Conservation (phyloP, 2,113 vertebrate species). For the Varanus komodoensis region DNA sequence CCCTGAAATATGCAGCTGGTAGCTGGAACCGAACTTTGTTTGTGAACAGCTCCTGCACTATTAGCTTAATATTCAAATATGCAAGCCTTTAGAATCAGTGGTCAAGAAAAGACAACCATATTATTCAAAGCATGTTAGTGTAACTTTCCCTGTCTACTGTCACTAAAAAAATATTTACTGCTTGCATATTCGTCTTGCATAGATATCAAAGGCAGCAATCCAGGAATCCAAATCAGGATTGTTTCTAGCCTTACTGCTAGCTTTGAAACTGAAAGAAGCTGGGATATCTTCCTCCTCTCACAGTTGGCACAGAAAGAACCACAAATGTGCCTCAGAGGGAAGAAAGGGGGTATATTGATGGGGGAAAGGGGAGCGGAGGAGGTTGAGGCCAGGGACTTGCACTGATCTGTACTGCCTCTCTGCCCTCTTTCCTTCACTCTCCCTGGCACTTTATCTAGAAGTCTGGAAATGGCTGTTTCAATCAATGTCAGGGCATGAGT, state of each 20-base stretch:
- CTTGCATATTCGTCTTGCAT: background rate
- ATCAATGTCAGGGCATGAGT: too few relatives aligned
- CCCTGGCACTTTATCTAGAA: too few relatives aligned
- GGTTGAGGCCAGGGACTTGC: too few relatives aligned
- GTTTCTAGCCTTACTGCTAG: background rate
- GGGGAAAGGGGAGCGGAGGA: too few relatives aligned
- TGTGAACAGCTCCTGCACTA: background rate
- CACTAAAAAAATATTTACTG: constrained; percentile 10
- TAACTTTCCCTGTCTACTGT: background rate
- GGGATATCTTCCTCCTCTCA: background rate
- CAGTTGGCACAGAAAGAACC: too few relatives aligned
- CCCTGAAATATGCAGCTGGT: background rate
- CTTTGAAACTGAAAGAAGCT: background rate
- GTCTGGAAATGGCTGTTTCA: too few relatives aligned
- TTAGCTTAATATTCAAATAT: background rate
- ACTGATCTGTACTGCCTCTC: too few relatives aligned
- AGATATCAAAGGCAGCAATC: background rate
- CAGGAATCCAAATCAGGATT: background rate
- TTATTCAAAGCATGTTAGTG: background rate
- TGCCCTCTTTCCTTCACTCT: too few relatives aligned
- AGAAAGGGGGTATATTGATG: too few relatives aligned
- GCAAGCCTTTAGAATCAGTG: background rate
- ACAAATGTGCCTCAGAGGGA: too few relatives aligned
- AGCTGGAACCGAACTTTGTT: background rate
- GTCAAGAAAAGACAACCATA: background rate